Evolutionary conservation across 2,888 invertebrate genomes (phyloP).

Genomic region (Rutpela maculata): DNA sequence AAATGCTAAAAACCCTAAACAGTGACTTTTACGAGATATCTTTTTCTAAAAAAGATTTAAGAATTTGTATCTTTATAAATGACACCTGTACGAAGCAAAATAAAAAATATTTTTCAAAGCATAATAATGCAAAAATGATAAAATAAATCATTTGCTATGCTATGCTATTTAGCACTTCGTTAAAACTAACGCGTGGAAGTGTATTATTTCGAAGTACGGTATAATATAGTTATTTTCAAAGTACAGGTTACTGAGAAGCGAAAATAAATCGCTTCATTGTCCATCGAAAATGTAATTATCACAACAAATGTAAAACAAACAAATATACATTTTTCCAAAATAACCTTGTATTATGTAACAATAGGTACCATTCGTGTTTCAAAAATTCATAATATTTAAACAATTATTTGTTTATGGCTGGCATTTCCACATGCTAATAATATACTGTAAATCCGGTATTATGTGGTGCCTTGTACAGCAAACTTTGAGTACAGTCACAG

Average conservation of each 20-base stretch:
- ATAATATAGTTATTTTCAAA: background rate
- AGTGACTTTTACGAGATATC: no score
- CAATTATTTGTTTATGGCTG: constrained; percentile 38
- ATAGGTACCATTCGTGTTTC: constrained; percentile 26
- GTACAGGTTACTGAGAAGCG: background rate
- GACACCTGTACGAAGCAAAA: no score
- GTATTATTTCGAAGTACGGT: background rate
- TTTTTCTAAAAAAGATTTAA: no score
- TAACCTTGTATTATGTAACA: constrained; percentile 34
- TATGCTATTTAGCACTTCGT: background rate
- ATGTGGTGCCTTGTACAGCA: constrained; percentile 35
- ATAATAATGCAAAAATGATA: background rate
- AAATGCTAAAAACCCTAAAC: no score
- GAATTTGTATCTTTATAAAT: no score
- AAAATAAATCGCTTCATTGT: background rate
- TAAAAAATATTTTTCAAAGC: no score
- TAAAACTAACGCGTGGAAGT: background rate
- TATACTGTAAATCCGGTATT: constrained; percentile 33
- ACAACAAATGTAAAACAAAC: background rate
- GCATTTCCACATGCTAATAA: constrained; percentile 37
- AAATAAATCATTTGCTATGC: background rate
- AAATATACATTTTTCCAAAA: background rate
- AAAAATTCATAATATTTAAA: constrained; percentile 43
- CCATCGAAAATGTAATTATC: background rate
- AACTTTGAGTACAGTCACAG: constrained; percentile 31